Base-by-base conservation (phyloP, 2,113 vertebrate species). In the Calyptommatus sinebrachiatus region DNA sequence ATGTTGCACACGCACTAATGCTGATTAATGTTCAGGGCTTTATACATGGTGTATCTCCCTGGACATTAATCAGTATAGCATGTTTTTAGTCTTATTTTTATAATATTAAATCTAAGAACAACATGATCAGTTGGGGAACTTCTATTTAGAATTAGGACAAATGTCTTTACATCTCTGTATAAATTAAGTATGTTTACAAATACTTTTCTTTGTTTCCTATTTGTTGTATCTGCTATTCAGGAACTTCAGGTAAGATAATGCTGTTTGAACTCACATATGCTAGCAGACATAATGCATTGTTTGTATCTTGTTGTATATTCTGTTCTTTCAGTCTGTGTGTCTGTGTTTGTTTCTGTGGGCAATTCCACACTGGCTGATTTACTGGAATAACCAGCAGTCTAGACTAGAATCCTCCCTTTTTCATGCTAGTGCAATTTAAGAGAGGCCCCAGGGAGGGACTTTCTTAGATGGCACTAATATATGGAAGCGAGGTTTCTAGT, bases 191-290 rank as follows among this genome's bases (percentile, higher is more conserved):
- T 91, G 93, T 95, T 94, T 93, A 95, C 94, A 95, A 90, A 94
- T 94, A 92, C 89, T 92, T 94, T 91, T 81, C 73, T 94, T 94
- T 97, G 94, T 96, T 96, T 97, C 95, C 91, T 95, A 10, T 94
- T 90, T 95, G 93, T 95, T 96, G 90, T 95, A 92, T 95, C 92
- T 94, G 95, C 97, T 91, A 88, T 94, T 93, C 94, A 99, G 98
- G 98, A 99, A 93, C 95, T 99, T 87, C 97, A 99, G 97, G 98
- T 99, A 97, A 97, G 97, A 90, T 70, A 81, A 90, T 88, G 81
- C 85, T 92, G 62, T 89, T 91, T 92, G 85, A 87, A 90, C 87
- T 92, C 90, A 88, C 89, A 89, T 85, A 75, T 78, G 88, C 89
- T 91, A 79, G 86, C 83, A 80, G 82, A 90, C 89, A 86, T 92